A percentile compares a stretch with the other conserved stretches of the same genome.
Evolutionary conservation across 2,797 vertebrate genomes (phyloP).

Genomic region (Pterois miles): DNA sequence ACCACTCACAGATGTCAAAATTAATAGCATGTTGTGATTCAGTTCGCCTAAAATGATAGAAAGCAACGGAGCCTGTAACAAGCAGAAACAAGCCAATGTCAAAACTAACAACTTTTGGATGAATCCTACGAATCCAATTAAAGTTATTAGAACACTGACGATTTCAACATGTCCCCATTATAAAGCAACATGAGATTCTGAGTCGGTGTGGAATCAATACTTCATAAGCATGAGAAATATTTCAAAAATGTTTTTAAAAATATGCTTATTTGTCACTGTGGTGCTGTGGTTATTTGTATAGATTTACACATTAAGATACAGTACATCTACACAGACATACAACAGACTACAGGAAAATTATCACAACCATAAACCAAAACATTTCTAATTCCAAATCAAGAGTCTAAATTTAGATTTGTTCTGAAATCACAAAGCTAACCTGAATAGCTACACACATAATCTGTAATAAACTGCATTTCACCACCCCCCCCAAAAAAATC

Average conservation of each 20-base stretch:
- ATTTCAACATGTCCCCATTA: slow-evolving; percentile 10
- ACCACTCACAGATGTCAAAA: slow-evolving; percentile 11
- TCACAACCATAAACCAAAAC: neutral
- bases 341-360: neutral
- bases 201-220: slow-evolving; percentile 72
- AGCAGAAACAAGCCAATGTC: neutral
- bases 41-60: slow-evolving; percentile 3
- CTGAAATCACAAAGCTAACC: neutral
- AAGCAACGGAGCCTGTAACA: neutral
- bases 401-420: neutral
- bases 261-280: slow-evolving; percentile 12
- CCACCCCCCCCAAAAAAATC: neutral
- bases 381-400: neutral
- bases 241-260: slow-evolving; percentile 30
- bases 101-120: neutral
- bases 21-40: slow-evolving; percentile 11
- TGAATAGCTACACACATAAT: neutral
- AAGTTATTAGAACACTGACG: neutral
- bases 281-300: slow-evolving; percentile 14
- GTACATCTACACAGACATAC: slow-evolving; percentile 5
- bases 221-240: slow-evolving; percentile 56
- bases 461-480: neutral
- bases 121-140: neutral
- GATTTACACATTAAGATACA: slow-evolving; percentile 10
- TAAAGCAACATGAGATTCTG: slow-evolving; percentile 41